A percentile compares a stretch with the other conserved stretches of the same genome.
Evolutionary conservation across 2,888 invertebrate species (phyloP).

Genomic region (Neuroscelio doddi): DNA sequence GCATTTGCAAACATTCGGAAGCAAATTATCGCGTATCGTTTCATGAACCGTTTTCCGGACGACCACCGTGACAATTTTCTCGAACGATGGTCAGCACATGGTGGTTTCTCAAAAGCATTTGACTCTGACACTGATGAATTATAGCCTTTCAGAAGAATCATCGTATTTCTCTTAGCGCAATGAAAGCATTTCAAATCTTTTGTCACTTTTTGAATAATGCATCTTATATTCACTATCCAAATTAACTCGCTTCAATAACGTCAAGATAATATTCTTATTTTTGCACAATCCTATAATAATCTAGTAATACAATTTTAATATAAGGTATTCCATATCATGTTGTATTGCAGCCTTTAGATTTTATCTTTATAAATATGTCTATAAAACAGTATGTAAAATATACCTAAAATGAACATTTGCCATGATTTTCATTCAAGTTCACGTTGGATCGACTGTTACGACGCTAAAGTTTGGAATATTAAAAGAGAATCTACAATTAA

Average conservation of each 20-base stretch:
- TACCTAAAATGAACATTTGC: too few species aligned
- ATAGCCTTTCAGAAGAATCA: constrained; percentile 52
- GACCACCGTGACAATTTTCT: constrained; percentile 48
- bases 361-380: too few species aligned
- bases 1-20: constrained; percentile 54
- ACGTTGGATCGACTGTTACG: too few species aligned
- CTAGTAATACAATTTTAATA: too few species aligned
- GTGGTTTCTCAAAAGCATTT: constrained; percentile 53
- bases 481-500: too few species aligned
- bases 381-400: too few species aligned
- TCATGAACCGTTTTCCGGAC: constrained; percentile 7
- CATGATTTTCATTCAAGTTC: too few species aligned
- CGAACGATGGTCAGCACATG: constrained; percentile 59
- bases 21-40: constrained; percentile 53
- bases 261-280: not conserved
- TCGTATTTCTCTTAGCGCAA: constrained; percentile 20
- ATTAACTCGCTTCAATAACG: constrained; percentile 7
- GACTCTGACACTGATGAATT: constrained; percentile 51
- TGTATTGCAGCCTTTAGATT: too few species aligned
- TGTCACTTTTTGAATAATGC: constrained; percentile 24
- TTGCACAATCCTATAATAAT: too few species aligned
- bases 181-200: constrained; percentile 26
- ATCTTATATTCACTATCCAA: constrained; percentile 9
- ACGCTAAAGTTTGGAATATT: too few species aligned
- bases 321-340: too few species aligned